These are phyloP conservation scores for Anableps anableps DNA, from an alignment of 2,797 vertebrate species.

Conservation along the genomic window DNA sequence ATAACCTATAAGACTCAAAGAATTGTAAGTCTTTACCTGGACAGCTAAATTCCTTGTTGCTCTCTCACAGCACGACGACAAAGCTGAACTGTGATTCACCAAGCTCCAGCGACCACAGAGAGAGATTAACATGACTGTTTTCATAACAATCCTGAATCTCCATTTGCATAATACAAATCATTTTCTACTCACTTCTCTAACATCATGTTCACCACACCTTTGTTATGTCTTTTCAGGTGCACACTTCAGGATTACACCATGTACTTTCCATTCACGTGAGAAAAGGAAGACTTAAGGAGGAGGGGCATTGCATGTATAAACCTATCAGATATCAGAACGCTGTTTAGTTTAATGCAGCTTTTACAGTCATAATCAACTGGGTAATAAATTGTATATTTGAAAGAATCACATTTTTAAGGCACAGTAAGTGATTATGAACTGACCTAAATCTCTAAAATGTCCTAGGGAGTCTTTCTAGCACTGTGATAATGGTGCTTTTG, in stretches of 20 bases:
- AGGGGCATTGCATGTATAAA: constrained; percentile 2
- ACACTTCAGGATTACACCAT: constrained; percentile 34
- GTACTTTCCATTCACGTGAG: constrained; percentile 41
- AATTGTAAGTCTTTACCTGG: constrained; percentile 42
- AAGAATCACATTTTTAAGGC: not conserved
- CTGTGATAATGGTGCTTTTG: constrained; percentile 5
- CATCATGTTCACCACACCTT: constrained; percentile 35
- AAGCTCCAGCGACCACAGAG: constrained; percentile 7
- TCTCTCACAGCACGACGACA: not conserved
- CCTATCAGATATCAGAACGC: constrained; percentile 18
- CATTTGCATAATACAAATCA: constrained; percentile 44
- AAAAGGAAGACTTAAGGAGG: constrained; percentile 20
- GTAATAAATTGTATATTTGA: not conserved
- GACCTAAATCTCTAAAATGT: constrained; percentile 7
- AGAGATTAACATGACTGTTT: constrained; percentile 18
- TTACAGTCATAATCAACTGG: not conserved
- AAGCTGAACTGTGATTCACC: constrained; percentile 3
- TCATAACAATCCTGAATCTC: constrained; percentile 14
- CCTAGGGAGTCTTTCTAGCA: not conserved
- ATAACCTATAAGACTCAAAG: not conserved
- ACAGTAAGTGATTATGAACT: not conserved
- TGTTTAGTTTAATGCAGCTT: not conserved
- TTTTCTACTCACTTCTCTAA: constrained; percentile 17
- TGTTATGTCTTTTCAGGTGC: constrained; percentile 52
- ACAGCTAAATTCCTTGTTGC: not conserved